These are phyloP conservation scores for Brachionus sp. DNA, from an alignment of 1,140 invertebrate species.

Conservation along the genomic window DNA sequence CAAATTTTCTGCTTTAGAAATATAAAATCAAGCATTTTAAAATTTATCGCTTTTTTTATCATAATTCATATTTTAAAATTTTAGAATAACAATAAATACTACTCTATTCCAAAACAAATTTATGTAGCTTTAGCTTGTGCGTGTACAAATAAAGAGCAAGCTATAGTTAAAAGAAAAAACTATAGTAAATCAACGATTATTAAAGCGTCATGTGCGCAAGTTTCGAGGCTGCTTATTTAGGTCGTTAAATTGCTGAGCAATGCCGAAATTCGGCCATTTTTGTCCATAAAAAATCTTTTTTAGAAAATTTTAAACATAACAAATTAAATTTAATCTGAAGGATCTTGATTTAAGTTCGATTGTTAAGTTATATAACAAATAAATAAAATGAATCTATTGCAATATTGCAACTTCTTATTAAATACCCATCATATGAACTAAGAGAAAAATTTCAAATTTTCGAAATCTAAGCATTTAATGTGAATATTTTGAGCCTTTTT, in stretches of 20 bases:
- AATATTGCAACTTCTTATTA: constrained; percentile 30
- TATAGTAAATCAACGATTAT: neutral
- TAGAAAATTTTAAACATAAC: neutral
- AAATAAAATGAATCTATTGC: constrained; percentile 3
- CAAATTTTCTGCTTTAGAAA: neutral
- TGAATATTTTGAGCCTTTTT: neutral
- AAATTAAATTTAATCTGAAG: neutral
- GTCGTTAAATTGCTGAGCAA: neutral
- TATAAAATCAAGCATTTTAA: neutral
- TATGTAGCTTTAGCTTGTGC: neutral
- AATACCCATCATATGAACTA: neutral
- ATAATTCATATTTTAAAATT: constrained; percentile 14
- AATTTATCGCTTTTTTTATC: constrained; percentile 23
- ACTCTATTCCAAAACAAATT: constrained; percentile 8
- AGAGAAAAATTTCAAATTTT: constrained; percentile 25
- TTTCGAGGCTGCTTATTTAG: neutral
- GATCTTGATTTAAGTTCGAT: constrained; percentile 4
- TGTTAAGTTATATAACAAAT: constrained; percentile 31
- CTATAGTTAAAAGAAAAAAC: neutral
- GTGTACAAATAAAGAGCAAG: neutral
- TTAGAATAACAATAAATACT: neutral
- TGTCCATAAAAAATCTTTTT: neutral
- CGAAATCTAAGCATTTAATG: neutral
- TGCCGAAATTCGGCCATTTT: neutral
- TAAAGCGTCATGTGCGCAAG: neutral